Percentiles rank a stretch among this genome's conserved stretches.
Conservation (phyloP, 2,797 vertebrate genomes). For the Decapterus maruadsi region DNA sequence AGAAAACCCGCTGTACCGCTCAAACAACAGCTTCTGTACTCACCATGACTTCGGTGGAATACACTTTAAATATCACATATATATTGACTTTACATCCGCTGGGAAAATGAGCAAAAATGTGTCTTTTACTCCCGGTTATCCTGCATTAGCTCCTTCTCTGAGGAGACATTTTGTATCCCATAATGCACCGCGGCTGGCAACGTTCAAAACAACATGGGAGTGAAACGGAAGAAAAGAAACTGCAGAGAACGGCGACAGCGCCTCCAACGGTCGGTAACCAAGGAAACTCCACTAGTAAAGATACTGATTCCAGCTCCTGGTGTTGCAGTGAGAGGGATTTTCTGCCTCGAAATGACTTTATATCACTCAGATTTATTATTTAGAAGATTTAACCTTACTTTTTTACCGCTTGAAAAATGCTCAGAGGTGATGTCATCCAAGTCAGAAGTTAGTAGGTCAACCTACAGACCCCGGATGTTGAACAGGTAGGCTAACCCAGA, state of each 20-base stretch:
- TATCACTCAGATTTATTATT: too few species aligned
- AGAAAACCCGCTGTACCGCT: neutral
- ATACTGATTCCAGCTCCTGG: too few species aligned
- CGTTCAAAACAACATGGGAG: conserved; percentile 48
- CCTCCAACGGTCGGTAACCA: neutral
- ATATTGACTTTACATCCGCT: neutral
- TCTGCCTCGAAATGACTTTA: too few species aligned
- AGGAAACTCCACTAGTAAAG: accelerated
- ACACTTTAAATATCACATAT: neutral
- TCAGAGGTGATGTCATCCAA: too few species aligned
- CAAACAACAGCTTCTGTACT: conserved; percentile 31
- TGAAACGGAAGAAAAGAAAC: neutral
- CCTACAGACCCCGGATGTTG: too few species aligned
- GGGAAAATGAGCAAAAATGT: neutral
- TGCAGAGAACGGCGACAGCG: neutral
- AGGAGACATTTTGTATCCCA: conserved; percentile 80
- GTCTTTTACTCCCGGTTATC: conserved; percentile 15
- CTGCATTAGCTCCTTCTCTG: conserved; percentile 37
- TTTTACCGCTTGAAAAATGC: too few species aligned
- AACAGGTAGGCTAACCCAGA: too few species aligned
- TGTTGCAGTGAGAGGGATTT: too few species aligned
- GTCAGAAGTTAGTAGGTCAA: too few species aligned
- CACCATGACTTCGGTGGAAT: conserved; percentile 61
- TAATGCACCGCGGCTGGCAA: conserved; percentile 61
- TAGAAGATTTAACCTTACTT: too few species aligned